A percentile compares a stretch with the other conserved stretches of the same genome.
phyloP scores from a whole-genome alignment of 2,113 vertebrate species.

The Saccopteryx leptura region DNA sequence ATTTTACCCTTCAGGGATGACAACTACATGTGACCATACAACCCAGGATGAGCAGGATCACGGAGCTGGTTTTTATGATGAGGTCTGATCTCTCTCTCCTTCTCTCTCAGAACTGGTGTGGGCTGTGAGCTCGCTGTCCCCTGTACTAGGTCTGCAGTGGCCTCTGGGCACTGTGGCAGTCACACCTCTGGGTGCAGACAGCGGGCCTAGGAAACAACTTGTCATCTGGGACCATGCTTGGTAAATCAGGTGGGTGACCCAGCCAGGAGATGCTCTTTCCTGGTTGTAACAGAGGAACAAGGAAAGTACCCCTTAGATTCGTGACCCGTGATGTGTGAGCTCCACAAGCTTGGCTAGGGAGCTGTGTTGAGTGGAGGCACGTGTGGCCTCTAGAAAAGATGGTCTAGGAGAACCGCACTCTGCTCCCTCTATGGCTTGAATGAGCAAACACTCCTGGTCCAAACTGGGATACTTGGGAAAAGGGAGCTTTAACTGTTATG shows the following conservation, averaged over 20 bases:
- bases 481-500: background rate
- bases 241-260: background rate
- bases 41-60: background rate
- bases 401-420: background rate
- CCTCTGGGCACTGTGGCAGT: background rate
- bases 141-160: background rate
- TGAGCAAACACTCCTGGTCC: background rate
- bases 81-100: background rate
- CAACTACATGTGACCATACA: background rate
- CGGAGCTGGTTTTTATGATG: background rate
- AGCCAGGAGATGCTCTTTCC: background rate
- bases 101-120: background rate
- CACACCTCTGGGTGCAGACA: background rate
- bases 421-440: background rate
- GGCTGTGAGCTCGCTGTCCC: background rate
- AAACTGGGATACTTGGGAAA: background rate
- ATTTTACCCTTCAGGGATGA: background rate
- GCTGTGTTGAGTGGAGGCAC: background rate
- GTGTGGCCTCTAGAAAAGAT: background rate
- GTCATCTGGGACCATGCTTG: background rate
- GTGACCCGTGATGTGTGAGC: background rate
- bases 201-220: background rate
- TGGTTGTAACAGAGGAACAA: background rate
- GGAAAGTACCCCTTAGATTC: background rate
- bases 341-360: background rate